phyloP scores from a whole-genome alignment of 2,113 vertebrate genomes.

The Choloepus hoffmanni region DNA sequence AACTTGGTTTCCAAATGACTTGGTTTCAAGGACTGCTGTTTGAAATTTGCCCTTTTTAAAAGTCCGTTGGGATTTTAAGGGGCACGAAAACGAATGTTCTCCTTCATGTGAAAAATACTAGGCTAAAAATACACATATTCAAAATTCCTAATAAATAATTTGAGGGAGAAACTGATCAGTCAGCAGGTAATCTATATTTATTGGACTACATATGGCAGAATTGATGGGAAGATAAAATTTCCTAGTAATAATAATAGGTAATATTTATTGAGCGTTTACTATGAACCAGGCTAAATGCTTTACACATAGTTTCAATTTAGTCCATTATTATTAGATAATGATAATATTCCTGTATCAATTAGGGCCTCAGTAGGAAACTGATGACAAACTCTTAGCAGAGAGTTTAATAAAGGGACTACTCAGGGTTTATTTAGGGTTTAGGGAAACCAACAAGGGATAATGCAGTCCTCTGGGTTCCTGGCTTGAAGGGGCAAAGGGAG shows the following conservation, averaged over 20 bases:
- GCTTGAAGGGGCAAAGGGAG: not conserved
- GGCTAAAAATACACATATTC: not conserved
- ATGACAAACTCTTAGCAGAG: not conserved
- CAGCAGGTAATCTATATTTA: not conserved
- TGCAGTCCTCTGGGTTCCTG: not conserved
- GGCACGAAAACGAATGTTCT: not conserved
- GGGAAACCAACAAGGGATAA: not conserved
- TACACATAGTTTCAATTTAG: not conserved
- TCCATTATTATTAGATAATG: slow-evolving; percentile 19
- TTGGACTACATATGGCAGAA: not conserved
- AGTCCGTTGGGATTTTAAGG: slow-evolving; percentile 19
- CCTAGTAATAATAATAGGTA: not conserved
- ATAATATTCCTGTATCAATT: not conserved
- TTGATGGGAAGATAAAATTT: not conserved
- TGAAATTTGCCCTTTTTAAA: slow-evolving; percentile 31
- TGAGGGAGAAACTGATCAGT: not conserved
- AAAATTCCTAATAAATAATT: not conserved
- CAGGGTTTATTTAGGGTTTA: not conserved
- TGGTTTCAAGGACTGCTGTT: not conserved
- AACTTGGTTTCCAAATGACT: not conserved
- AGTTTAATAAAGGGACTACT: slow-evolving; percentile 30
- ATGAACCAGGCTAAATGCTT: slow-evolving; percentile 8
- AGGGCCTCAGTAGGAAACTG: not conserved
- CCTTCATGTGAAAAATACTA: slow-evolving; percentile 36
- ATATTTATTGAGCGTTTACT: not conserved